These are phyloP conservation scores for Pelobates fuscus DNA, from an alignment of 2,113 vertebrate genomes.

Conservation along the genomic window DNA sequence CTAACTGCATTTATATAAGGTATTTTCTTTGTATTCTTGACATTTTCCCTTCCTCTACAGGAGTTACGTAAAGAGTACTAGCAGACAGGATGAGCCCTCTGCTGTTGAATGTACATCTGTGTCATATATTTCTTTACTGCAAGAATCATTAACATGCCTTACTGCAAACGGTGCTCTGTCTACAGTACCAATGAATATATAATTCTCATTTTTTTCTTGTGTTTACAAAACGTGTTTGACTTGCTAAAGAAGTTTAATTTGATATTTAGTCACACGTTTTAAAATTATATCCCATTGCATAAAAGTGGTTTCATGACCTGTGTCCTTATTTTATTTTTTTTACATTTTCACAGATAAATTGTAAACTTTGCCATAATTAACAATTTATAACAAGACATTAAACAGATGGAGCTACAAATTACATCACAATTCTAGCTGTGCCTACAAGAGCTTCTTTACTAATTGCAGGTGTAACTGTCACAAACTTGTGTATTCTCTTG, in stretches of 20 bases:
- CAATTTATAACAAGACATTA: constrained; percentile 37
- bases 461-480: constrained; percentile 44
- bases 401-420: constrained; percentile 46
- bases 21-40: no score
- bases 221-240: constrained; percentile 6
- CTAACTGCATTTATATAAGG: no score
- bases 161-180: constrained; percentile 34
- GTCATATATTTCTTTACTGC: constrained; percentile 20
- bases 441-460: constrained; percentile 21
- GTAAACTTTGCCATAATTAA: constrained; percentile 21
- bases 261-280: no score
- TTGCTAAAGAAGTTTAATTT: neutral
- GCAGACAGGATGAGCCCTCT: constrained; percentile 30
- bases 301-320: neutral
- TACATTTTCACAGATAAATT: neutral
- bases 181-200: constrained; percentile 25
- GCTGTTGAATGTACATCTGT: constrained; percentile 40
- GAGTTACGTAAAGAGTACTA: constrained; percentile 1
- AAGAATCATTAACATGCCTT: constrained; percentile 40
- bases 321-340: neutral
- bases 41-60: neutral
- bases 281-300: no score
- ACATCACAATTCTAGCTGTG: constrained; percentile 28
- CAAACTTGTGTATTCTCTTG: constrained; percentile 34
- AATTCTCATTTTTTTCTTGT: constrained; percentile 12